phyloP scores from a whole-genome alignment of 2,113 vertebrate species.

The Hippoglossus stenolepis region DNA sequence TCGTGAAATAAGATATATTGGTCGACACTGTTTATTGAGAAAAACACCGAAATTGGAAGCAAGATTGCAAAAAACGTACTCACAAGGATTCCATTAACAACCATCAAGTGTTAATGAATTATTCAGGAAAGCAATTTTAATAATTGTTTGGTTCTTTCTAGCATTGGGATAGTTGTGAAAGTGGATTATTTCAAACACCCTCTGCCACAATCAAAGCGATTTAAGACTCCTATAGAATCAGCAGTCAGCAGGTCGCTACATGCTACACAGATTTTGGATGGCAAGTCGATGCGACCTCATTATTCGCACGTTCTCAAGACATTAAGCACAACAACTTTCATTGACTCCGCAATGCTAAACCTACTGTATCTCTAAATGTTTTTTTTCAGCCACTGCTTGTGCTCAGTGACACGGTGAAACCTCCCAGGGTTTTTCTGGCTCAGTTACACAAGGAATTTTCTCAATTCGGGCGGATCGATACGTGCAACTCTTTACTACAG shows the following conservation, averaged over 20 bases:
- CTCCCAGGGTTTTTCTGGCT: constrained; percentile 36
- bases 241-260: constrained; percentile 17
- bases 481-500: constrained; percentile 21
- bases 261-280: constrained; percentile 12
- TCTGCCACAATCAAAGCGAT: constrained; percentile 5
- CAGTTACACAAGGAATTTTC: constrained; percentile 32
- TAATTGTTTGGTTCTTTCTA: background rate
- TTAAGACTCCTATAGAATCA: background rate
- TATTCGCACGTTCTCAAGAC: constrained; percentile 24
- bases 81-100: background rate
- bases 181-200: background rate
- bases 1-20: background rate
- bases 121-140: background rate
- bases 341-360: constrained; percentile 29
- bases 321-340: constrained; percentile 33
- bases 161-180: background rate
- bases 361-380: constrained; percentile 24
- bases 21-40: background rate
- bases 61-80: background rate
- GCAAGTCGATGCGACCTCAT: constrained; percentile 33
- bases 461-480: constrained; percentile 25
- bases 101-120: background rate
- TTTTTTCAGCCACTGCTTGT: background rate
- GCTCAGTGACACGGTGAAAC: constrained; percentile 16
- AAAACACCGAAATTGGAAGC: background rate